A percentile compares a stretch with the other conserved stretches of the same genome.
Conservation (phyloP, 2,888 invertebrate species). For the Trichacis sp. region DNA sequence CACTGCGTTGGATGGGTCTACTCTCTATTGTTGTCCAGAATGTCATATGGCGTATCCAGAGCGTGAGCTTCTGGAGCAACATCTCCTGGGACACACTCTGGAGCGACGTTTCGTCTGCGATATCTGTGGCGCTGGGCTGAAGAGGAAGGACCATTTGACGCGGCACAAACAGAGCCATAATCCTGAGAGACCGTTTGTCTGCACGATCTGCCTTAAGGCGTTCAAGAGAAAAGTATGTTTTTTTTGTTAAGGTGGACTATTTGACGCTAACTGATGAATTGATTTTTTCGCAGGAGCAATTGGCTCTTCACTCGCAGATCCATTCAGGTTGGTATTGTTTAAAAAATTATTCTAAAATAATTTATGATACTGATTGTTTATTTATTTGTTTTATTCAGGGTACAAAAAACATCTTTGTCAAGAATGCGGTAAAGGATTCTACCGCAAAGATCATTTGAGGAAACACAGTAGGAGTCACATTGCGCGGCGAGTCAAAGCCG, state of each 20-base stretch:
- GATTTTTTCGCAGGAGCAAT: slow-evolving; percentile 39
- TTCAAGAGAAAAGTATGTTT: slow-evolving; percentile 79
- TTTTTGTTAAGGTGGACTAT: too few species aligned
- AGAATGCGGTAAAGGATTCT: slow-evolving; percentile 91
- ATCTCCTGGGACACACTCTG: slow-evolving; percentile 87
- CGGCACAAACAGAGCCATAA: slow-evolving; percentile 90
- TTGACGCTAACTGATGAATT: too few species aligned
- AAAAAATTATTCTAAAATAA: too few species aligned
- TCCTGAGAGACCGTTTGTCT: slow-evolving; percentile 89
- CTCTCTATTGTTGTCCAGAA: slow-evolving; percentile 87
- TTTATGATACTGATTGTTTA: too few species aligned
- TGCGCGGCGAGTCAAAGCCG: slow-evolving; percentile 86
- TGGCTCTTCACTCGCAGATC: slow-evolving; percentile 78
- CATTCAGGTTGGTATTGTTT: too few species aligned
- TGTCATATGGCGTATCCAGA: slow-evolving; percentile 93
- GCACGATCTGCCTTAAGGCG: slow-evolving; percentile 88
- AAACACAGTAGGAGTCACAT: slow-evolving; percentile 89
- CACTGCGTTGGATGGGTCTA: slow-evolving; percentile 85
- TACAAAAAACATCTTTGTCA: slow-evolving; percentile 89
- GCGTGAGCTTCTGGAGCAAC: slow-evolving; percentile 85
- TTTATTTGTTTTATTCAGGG: too few species aligned
- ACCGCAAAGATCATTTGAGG: slow-evolving; percentile 87
- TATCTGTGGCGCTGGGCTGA: slow-evolving; percentile 88
- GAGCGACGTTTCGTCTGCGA: slow-evolving; percentile 89
- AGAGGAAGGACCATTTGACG: slow-evolving; percentile 88